A percentile compares a stretch with the other conserved stretches of the same genome.
These are phyloP conservation scores for Heliconius ismenius DNA, from an alignment of 2,888 invertebrate genomes.

Conservation along the genomic window DNA sequence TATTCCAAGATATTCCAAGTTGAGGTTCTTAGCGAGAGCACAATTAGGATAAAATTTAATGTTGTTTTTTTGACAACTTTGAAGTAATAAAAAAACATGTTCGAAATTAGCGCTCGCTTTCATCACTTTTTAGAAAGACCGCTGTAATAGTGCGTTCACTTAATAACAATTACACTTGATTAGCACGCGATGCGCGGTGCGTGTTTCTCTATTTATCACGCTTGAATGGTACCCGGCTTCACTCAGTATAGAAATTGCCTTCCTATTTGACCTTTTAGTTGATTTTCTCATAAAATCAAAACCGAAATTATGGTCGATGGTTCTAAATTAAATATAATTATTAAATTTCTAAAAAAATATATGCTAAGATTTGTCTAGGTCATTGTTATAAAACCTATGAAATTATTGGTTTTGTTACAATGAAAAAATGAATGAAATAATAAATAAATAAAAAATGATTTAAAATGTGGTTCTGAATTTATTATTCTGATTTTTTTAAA, in stretches of 20 bases:
- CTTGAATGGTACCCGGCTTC: conserved; percentile 10
- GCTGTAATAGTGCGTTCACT: conserved; percentile 26
- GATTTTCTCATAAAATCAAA: background rate
- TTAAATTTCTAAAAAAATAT: background rate
- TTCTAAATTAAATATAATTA: no score
- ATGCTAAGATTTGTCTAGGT: background rate
- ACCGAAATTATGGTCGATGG: background rate
- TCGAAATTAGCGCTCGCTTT: conserved; percentile 17
- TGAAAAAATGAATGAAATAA: no score
- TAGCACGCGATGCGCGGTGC: conserved; percentile 29
- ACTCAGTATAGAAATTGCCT: conserved; percentile 7
- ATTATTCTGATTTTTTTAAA: no score
- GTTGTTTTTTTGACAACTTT: no score
- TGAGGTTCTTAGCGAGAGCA: background rate
- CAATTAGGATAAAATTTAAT: no score
- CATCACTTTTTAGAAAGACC: conserved; percentile 27
- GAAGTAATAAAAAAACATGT: background rate
- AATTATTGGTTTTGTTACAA: no score
- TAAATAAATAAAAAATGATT: no score
- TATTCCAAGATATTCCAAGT: no score
- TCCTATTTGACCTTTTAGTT: conserved; percentile 3
- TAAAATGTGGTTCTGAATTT: no score
- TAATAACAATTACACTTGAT: conserved; percentile 25
- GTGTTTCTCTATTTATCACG: conserved; percentile 32
- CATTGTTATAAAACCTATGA: no score